phyloP scores from a whole-genome alignment of 2,113 vertebrate species.

The Odontophorus gujanensis region DNA sequence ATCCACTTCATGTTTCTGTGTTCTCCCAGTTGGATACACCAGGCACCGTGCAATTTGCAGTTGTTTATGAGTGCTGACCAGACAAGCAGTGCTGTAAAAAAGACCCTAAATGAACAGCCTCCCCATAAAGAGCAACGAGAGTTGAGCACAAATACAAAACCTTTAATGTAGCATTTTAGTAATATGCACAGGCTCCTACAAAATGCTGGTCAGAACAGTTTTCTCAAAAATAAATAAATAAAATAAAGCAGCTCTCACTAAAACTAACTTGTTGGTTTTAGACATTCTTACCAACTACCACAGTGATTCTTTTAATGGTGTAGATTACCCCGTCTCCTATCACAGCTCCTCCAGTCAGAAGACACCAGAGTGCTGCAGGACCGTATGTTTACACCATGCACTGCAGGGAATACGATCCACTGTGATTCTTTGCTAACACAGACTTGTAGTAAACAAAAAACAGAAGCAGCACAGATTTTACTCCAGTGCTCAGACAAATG shows the following conservation, averaged over 20 bases:
- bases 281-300: neutral
- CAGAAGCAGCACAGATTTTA: neutral
- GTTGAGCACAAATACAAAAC: neutral
- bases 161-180: neutral
- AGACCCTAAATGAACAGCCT: neutral
- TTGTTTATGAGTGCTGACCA: neutral
- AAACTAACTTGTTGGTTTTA: neutral
- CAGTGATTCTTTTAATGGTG: neutral
- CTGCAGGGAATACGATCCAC: neutral
- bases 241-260: neutral
- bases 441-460: neutral
- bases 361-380: neutral
- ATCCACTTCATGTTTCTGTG: neutral
- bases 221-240: too few species aligned
- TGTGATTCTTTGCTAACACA: neutral
- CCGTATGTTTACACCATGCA: neutral
- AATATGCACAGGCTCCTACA: neutral
- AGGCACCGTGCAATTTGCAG: neutral
- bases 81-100: neutral
- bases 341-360: neutral
- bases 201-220: neutral
- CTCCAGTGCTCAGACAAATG: neutral
- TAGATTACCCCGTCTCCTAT: neutral
- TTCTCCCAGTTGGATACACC: neutral
- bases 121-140: neutral